Conservation (phyloP, 2,888 invertebrate genomes). For the Heliconius sara region DNA sequence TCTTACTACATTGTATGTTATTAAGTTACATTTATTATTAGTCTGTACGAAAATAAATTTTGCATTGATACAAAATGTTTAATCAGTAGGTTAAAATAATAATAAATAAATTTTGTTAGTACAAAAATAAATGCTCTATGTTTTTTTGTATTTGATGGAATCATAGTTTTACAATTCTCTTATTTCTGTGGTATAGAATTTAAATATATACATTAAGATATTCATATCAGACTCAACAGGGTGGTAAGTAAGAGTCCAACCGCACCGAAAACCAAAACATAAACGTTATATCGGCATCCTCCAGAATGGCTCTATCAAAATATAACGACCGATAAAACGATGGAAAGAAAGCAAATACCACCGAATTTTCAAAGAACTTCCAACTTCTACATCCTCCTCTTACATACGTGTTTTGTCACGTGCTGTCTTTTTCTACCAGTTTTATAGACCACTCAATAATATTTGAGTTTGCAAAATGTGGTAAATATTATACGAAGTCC, state of each 20-base stretch:
- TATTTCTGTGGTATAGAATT: not conserved
- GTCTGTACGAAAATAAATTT: not conserved
- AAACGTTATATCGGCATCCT: slow-evolving; percentile 81
- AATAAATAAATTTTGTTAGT: not conserved
- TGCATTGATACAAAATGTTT: not conserved
- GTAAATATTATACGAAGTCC: slow-evolving; percentile 83
- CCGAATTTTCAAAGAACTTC: slow-evolving; percentile 80
- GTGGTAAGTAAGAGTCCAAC: slow-evolving; percentile 23
- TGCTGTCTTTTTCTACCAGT: slow-evolving; percentile 67
- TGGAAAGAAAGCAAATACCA: slow-evolving; percentile 82
- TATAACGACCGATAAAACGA: slow-evolving; percentile 83
- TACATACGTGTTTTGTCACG: slow-evolving; percentile 60
- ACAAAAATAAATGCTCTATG: too few relatives aligned
- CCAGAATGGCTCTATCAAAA: slow-evolving; percentile 82
- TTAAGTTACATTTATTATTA: slow-evolving; percentile 14
- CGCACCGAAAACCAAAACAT: slow-evolving; percentile 74
- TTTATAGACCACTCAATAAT: slow-evolving; percentile 82
- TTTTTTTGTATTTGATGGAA: too few relatives aligned
- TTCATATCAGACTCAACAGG: slow-evolving; percentile 2
- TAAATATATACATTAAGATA: not conserved
- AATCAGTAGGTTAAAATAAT: not conserved
- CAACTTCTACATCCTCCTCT: slow-evolving; percentile 74
- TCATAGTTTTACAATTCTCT: not conserved
- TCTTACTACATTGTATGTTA: slow-evolving; percentile 52
- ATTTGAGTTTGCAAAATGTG: slow-evolving; percentile 74